phyloP scores from a whole-genome alignment of 1,140 invertebrate genomes.

The Saccostrea cuccullata region DNA sequence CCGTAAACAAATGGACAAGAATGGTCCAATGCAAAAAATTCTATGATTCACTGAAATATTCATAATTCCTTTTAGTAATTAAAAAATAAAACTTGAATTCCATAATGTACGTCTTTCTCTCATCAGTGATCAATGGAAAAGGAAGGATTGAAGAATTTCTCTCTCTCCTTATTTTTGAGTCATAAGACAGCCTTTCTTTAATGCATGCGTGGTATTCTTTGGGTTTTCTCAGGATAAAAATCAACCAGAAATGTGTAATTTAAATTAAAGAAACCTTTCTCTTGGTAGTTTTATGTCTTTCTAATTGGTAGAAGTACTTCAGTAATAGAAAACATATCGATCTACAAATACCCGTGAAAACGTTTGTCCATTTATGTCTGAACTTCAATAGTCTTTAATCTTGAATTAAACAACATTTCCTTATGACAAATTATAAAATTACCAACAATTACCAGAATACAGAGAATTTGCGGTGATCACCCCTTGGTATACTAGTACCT shows the following conservation, averaged over 20 bases:
- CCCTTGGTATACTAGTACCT: background rate
- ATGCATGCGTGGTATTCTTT: background rate
- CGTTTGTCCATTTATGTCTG: background rate
- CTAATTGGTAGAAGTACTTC: slow-evolving; percentile 10
- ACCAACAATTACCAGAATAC: background rate
- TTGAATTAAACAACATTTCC: background rate
- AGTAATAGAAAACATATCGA: background rate
- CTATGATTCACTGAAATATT: slow-evolving; percentile 4
- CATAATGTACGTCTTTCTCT: background rate
- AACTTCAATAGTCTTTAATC: background rate
- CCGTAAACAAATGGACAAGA: slow-evolving; percentile 13
- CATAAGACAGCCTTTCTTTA: too few relatives aligned
- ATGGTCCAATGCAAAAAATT: background rate
- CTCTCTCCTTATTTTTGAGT: background rate
- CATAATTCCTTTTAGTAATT: background rate
- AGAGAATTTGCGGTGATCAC: background rate
- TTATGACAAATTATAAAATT: background rate
- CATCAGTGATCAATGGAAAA: background rate
- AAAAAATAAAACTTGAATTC: background rate
- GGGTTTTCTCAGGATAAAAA: slow-evolving; percentile 5
- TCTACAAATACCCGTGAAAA: background rate
- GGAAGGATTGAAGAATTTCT: too few relatives aligned
- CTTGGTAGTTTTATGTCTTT: background rate
- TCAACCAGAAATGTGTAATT: background rate
- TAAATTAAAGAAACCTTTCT: background rate